Evolutionary conservation across 2,888 invertebrate genomes (phyloP).

Genomic region (Bellardia bayeri): DNA sequence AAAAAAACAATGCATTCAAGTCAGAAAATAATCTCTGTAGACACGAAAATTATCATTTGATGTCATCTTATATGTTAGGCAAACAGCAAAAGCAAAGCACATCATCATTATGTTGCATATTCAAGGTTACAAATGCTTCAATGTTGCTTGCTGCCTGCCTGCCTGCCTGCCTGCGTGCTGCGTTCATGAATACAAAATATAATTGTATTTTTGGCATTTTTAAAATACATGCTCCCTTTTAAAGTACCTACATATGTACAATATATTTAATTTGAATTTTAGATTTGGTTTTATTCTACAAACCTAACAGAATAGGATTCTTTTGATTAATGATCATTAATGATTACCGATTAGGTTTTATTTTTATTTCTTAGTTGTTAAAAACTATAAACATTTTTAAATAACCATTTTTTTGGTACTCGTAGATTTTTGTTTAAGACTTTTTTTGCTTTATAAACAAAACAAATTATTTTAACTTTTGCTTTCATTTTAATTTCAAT

Average conservation of each 20-base stretch:
- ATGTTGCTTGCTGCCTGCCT: not conserved
- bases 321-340: conserved; percentile 34
- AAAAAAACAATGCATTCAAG: not conserved
- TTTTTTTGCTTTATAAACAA: conserved; percentile 21
- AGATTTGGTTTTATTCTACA: not conserved
- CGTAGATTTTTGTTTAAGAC: not conserved
- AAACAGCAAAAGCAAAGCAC: conserved; percentile 2
- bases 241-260: not conserved
- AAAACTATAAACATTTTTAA: not conserved
- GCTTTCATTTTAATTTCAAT: conserved; percentile 51
- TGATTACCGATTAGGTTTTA: not conserved
- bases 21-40: conserved; percentile 29
- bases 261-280: not conserved
- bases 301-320: not conserved
- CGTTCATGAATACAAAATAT: not conserved
- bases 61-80: not conserved
- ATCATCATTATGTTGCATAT: conserved; percentile 11
- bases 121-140: conserved; percentile 15
- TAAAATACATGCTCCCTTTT: not conserved
- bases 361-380: conserved; percentile 5
- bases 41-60: conserved; percentile 2
- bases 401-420: not conserved
- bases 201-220: not conserved
- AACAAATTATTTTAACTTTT: conserved; percentile 41
- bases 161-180: not conserved